Conservation (phyloP, 1,140 invertebrate species). For the Bombyx mandarina region DNA sequence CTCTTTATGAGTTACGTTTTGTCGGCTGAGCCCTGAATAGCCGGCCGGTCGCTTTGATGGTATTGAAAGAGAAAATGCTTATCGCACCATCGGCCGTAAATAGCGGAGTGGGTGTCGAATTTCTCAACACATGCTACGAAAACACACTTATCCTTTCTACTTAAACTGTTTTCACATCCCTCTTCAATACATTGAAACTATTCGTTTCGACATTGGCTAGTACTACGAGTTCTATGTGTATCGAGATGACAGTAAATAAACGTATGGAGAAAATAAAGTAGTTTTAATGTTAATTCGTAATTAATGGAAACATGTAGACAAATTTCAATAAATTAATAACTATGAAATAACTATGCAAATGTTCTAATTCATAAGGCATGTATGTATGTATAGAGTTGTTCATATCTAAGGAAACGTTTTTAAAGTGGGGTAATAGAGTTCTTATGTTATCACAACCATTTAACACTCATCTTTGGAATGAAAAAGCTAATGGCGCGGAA, state of each 20-base stretch:
- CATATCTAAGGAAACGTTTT: background rate
- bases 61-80: constrained; percentile 65
- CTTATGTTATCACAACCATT: constrained; percentile 41
- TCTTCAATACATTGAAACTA: constrained; percentile 45
- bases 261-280: background rate
- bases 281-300: background rate
- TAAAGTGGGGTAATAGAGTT: constrained; percentile 1
- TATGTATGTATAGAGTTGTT: no score
- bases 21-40: constrained; percentile 48
- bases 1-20: constrained; percentile 54
- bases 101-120: constrained; percentile 57
- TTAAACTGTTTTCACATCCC: constrained; percentile 53
- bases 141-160: constrained; percentile 64
- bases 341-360: background rate
- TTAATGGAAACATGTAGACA: background rate
- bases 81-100: constrained; percentile 62
- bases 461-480: constrained; percentile 47
- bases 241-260: background rate
- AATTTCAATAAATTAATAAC: background rate
- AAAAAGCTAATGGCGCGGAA: constrained; percentile 60
- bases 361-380: background rate
- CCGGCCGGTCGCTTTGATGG: constrained; percentile 58
- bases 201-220: constrained; percentile 16
- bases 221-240: background rate
- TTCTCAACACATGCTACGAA: constrained; percentile 53